Evolutionary conservation across 2,113 vertebrate genomes (phyloP).

Genomic region (Peromyscus californicus): DNA sequence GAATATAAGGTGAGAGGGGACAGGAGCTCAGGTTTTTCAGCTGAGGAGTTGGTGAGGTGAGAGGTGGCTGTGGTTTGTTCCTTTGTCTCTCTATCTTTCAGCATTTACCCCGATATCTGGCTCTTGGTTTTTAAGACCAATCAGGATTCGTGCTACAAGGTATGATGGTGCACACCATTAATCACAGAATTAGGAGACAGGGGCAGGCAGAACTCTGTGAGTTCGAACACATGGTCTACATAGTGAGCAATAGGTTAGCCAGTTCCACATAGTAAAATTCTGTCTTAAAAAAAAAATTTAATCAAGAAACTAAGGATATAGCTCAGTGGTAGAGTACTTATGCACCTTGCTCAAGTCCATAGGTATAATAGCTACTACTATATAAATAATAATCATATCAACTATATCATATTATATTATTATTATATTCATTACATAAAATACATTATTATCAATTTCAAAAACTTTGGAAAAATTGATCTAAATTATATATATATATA

Average conservation of each 20-base stretch:
- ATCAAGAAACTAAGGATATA: not conserved
- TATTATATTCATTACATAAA: not conserved
- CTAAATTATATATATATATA: too few relatives aligned
- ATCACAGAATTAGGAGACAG: not conserved
- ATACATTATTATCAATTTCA: not conserved
- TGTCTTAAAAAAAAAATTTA: not conserved
- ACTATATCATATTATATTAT: not conserved
- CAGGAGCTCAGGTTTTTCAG: too few relatives aligned
- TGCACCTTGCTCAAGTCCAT: not conserved
- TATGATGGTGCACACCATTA: not conserved
- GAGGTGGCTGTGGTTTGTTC: too few relatives aligned
- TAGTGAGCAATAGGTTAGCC: not conserved
- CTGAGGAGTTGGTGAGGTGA: too few relatives aligned
- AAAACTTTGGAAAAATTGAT: not conserved
- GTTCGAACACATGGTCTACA: not conserved
- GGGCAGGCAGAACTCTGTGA: not conserved
- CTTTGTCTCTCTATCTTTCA: too few relatives aligned
- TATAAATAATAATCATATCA: not conserved
- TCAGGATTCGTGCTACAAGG: not conserved
- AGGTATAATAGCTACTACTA: not conserved
- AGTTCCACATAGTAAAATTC: not conserved
- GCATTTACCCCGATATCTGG: too few relatives aligned
- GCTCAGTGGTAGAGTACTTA: not conserved
- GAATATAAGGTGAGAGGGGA: too few relatives aligned
- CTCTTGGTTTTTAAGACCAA: too few relatives aligned